Evolutionary conservation across 1,140 invertebrate genomes (phyloP).

Genomic region (Phymorhynchus buccinoides): DNA sequence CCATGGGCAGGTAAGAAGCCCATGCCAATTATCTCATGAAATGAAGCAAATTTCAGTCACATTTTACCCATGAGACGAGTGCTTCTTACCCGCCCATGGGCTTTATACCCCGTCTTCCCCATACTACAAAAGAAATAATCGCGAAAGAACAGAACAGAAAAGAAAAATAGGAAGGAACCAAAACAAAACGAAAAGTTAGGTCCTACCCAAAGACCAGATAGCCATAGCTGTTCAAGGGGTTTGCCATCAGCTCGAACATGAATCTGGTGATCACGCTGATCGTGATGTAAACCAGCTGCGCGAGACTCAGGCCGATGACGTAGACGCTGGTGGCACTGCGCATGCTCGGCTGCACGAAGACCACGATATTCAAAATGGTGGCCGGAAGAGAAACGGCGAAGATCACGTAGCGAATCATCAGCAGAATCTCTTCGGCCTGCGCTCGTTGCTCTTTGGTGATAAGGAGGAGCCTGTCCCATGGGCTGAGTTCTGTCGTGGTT

Average conservation of each 20-base stretch:
- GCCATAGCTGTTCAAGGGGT: not conserved
- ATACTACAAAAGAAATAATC: too few species aligned
- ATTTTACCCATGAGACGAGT: too few species aligned
- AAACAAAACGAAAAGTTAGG: too few species aligned
- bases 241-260: not conserved
- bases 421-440: not conserved
- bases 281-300: conserved; percentile 22
- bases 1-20: too few species aligned
- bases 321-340: conserved; percentile 33
- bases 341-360: conserved; percentile 20
- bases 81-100: too few species aligned
- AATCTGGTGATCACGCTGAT: not conserved
- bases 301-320: conserved; percentile 32
- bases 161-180: too few species aligned
- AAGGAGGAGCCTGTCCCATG: not conserved
- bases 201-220: not conserved
- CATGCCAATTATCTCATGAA: too few species aligned
- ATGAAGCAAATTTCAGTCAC: too few species aligned
- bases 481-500: not conserved
- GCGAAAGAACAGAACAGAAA: too few species aligned
- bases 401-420: conserved; percentile 6
- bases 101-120: too few species aligned
- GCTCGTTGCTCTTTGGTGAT: not conserved
- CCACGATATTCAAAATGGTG: not conserved
- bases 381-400: conserved; percentile 6